These are phyloP conservation scores for Okamejei kenojei DNA, from an alignment of 2,797 vertebrate genomes.

Conservation along the genomic window DNA sequence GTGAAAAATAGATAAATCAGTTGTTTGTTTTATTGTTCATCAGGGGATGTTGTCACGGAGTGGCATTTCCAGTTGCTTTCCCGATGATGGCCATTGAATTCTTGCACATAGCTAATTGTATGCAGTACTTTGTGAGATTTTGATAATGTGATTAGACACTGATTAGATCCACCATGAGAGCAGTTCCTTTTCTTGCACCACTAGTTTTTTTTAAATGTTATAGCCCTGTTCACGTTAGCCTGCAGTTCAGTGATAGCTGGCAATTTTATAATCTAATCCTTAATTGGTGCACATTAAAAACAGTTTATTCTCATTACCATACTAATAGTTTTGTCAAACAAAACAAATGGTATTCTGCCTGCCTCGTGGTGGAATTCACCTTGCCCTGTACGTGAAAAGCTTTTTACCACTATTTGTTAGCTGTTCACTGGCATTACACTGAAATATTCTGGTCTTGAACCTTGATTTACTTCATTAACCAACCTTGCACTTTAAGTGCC, in stretches of 20 bases:
- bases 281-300: neutral
- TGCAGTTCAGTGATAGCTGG: slow-evolving; percentile 1
- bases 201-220: neutral
- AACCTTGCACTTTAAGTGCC: neutral
- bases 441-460: neutral
- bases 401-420: neutral
- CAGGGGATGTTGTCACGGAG: neutral
- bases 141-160: slow-evolving; percentile 1
- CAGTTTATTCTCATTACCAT: slow-evolving; percentile 31
- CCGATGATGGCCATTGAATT: neutral
- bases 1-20: neutral
- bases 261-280: slow-evolving; percentile 28
- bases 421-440: slow-evolving; percentile 12
- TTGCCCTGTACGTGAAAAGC: neutral
- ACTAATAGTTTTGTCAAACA: slow-evolving; percentile 23
- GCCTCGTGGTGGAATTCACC: neutral
- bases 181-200: neutral
- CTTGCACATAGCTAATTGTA: neutral
- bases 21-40: neutral
- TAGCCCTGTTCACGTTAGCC: neutral
- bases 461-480: neutral
- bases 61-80: neutral
- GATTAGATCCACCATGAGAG: neutral
- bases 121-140: neutral
- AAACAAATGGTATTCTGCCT: slow-evolving; percentile 20